Conservation (phyloP, 2,113 vertebrate genomes). For the Pontoporia blainvillei region DNA sequence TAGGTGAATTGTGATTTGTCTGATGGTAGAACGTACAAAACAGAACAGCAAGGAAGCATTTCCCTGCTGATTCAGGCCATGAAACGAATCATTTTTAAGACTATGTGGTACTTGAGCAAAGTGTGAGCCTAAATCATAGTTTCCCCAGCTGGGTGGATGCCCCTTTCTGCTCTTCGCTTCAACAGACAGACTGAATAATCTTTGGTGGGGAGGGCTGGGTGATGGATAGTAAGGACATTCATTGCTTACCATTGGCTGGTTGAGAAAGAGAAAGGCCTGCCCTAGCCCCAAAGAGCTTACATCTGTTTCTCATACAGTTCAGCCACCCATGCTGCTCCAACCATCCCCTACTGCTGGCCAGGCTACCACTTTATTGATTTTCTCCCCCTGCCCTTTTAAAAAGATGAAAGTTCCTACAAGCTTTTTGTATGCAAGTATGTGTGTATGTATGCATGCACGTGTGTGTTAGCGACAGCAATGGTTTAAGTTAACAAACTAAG, state of each 20-base stretch:
- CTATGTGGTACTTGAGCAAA: background rate
- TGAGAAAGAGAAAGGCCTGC: constrained; percentile 79
- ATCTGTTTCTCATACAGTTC: constrained; percentile 86
- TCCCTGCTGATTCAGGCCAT: constrained; percentile 46
- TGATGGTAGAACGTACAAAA: constrained; percentile 27
- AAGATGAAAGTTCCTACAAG: constrained; percentile 87
- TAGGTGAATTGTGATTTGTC: constrained; percentile 50
- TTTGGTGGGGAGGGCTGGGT: background rate
- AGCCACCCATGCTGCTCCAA: constrained; percentile 84
- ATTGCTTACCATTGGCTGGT: constrained; percentile 80
- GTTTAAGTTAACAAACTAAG: constrained; percentile 73
- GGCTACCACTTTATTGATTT: constrained; percentile 82
- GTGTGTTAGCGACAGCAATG: constrained; percentile 55
- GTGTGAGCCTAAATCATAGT: constrained; percentile 51
- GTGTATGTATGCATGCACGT: background rate
- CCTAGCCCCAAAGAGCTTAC: constrained; percentile 76
- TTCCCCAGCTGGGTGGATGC: constrained; percentile 45
- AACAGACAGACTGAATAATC: constrained; percentile 33
- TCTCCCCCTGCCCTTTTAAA: constrained; percentile 77
- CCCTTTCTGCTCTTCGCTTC: constrained; percentile 45
- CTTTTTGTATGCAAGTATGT: constrained; percentile 67
- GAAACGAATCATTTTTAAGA: constrained; percentile 60
- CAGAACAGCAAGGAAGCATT: constrained; percentile 39
- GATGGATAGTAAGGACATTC: constrained; percentile 75
- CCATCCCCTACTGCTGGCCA: constrained; percentile 77